phyloP scores from a whole-genome alignment of 2,113 vertebrate genomes.

The Rousettus leschenaultii region DNA sequence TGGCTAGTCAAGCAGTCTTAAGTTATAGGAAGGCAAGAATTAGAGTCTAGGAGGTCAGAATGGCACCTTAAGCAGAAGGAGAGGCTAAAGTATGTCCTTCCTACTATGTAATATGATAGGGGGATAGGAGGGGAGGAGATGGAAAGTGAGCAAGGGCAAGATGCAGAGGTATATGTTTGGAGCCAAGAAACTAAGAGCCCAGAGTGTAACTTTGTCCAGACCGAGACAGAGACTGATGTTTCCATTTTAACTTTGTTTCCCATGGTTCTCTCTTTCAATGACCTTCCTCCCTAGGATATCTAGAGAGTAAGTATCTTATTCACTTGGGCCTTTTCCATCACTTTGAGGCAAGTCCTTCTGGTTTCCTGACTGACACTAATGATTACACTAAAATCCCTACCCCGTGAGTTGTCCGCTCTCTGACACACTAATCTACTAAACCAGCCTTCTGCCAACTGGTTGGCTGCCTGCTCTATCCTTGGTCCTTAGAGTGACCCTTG shows the following conservation, averaged over 20 bases:
- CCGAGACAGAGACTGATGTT: neutral
- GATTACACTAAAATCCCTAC: conserved; percentile 51
- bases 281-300: conserved; percentile 79
- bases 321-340: conserved; percentile 71
- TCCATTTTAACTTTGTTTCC: conserved; percentile 72
- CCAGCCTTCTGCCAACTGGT: conserved; percentile 3
- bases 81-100: neutral
- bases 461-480: neutral
- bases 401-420: neutral
- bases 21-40: neutral
- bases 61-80: neutral
- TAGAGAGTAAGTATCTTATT: conserved; percentile 81
- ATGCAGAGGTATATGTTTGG: neutral
- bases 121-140: neutral
- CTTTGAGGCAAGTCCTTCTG: conserved; percentile 68
- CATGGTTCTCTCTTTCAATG: conserved; percentile 76
- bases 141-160: neutral
- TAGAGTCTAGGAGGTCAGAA: neutral
- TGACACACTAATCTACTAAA: conserved; percentile 67
- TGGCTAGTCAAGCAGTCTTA: neutral
- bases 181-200: neutral
- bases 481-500: conserved; percentile 46
- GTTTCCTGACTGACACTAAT: conserved; percentile 54
- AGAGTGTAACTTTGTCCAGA: neutral
- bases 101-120: accelerated